These are phyloP conservation scores for Xerus inauris DNA, from an alignment of 2,113 vertebrate species.

Conservation along the genomic window DNA sequence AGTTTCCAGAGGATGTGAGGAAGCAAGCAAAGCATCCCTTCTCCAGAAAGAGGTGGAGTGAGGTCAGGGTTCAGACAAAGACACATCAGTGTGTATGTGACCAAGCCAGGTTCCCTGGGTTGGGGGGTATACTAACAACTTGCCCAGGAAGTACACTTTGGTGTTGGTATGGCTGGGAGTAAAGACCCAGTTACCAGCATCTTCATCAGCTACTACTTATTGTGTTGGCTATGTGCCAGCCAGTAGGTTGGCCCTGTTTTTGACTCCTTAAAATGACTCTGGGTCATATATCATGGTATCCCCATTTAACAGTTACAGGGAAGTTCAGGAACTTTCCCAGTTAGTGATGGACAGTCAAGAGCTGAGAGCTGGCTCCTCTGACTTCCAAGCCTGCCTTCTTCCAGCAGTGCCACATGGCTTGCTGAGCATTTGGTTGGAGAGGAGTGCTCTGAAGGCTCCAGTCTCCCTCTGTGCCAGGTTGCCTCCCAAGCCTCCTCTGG, in stretches of 20 bases:
- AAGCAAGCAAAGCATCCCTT: background rate
- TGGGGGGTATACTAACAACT: background rate
- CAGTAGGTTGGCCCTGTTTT: background rate
- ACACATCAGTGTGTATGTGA: background rate
- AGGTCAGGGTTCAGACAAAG: background rate
- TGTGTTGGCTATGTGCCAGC: background rate
- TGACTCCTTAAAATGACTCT: background rate
- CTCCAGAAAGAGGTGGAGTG: background rate
- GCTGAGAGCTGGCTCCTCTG: background rate
- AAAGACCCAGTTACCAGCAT: background rate
- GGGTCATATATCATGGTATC: background rate
- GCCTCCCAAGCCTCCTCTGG: too few species aligned
- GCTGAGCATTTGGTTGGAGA: background rate
- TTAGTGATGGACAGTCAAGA: background rate
- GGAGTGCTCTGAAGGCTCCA: background rate
- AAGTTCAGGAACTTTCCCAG: background rate
- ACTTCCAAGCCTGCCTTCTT: background rate
- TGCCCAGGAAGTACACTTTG: background rate
- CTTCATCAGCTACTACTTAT: too few species aligned
- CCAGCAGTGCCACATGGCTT: accelerated
- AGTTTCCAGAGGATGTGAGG: background rate
- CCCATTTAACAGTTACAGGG: background rate
- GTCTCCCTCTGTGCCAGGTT: background rate
- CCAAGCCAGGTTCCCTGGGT: background rate
- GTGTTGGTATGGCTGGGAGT: background rate